Evolutionary conservation across 2,113 vertebrate species (phyloP).

Genomic region (Oplegnathus fasciatus): DNA sequence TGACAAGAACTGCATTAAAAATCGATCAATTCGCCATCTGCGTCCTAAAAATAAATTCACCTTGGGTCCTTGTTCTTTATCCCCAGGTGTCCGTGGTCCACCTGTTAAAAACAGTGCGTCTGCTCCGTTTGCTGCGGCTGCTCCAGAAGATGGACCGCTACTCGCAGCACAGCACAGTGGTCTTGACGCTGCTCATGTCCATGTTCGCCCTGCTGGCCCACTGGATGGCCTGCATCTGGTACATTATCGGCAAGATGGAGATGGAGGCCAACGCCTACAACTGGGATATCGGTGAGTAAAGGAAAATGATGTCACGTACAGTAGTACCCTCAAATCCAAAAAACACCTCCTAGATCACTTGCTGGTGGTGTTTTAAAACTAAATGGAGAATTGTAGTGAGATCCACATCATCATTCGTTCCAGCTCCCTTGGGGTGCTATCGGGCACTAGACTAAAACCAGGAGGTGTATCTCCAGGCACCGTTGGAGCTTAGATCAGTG

Average conservation of each 20-base stretch:
- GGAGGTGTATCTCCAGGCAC: constrained; percentile 1
- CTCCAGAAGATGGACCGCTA: constrained; percentile 99
- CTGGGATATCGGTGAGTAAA: constrained; percentile 96
- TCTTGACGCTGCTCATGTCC: constrained; percentile 97
- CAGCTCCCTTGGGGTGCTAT: background rate
- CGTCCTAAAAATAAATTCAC: background rate
- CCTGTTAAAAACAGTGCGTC: constrained; percentile 94
- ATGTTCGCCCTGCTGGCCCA: constrained; percentile 98
- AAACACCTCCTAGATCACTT: background rate
- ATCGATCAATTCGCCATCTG: background rate
- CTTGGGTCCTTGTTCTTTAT: background rate
- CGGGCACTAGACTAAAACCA: constrained; percentile 6
- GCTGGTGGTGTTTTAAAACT: constrained; percentile 1
- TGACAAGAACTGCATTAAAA: background rate
- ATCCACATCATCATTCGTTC: background rate
- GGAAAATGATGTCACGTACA: background rate
- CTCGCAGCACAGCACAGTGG: constrained; percentile 97
- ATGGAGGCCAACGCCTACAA: constrained; percentile 93
- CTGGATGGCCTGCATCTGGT: constrained; percentile 99
- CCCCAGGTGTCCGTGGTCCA: constrained; percentile 96
- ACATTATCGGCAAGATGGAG: constrained; percentile 98
- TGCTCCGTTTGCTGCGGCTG: constrained; percentile 93
- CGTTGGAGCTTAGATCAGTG: background rate
- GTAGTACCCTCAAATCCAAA: background rate
- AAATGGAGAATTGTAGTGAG: background rate